Conservation (phyloP, 2,113 vertebrate genomes). For the Lampris incognitus region DNA sequence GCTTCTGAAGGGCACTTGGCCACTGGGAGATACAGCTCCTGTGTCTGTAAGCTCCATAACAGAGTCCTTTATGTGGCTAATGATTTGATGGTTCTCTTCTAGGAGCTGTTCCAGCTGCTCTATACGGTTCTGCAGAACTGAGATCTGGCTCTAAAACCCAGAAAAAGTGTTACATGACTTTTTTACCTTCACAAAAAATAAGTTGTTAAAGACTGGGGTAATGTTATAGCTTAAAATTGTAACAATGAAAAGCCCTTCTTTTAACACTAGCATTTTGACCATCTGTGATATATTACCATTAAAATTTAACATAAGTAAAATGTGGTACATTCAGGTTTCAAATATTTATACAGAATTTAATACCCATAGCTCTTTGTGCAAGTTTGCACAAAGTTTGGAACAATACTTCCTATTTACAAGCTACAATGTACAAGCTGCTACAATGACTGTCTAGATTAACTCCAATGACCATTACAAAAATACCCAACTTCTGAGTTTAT, state of each 20-base stretch:
- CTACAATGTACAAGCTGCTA: not conserved
- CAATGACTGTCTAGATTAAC: not conserved
- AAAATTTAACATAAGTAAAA: not conserved
- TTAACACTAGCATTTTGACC: not conserved
- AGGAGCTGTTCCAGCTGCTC: conserved; percentile 98
- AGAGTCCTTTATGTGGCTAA: conserved; percentile 99
- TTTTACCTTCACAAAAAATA: conserved; percentile 19
- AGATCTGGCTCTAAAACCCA: conserved; percentile 92
- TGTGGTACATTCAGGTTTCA: not conserved
- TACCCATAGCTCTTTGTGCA: conserved; percentile 24
- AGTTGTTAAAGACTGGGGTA: not conserved
- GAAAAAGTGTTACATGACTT: conserved; percentile 22
- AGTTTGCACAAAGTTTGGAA: not conserved
- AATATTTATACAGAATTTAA: not conserved
- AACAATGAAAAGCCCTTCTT: not conserved
- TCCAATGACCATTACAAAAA: conserved; percentile 5
- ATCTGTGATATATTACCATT: not conserved
- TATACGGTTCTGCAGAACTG: conserved; percentile 96
- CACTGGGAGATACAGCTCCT: conserved; percentile 83
- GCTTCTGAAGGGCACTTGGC: conserved; percentile 85
- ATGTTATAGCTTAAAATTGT: not conserved
- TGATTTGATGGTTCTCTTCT: conserved; percentile 99
- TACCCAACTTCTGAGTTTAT: conserved; percentile 6
- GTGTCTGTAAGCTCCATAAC: conserved; percentile 97
- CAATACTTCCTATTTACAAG: conserved; percentile 3